Percentiles rank a stretch among this genome's conserved stretches.
phyloP scores from a whole-genome alignment of 1,140 invertebrate species.

The Maniola jurtina region DNA sequence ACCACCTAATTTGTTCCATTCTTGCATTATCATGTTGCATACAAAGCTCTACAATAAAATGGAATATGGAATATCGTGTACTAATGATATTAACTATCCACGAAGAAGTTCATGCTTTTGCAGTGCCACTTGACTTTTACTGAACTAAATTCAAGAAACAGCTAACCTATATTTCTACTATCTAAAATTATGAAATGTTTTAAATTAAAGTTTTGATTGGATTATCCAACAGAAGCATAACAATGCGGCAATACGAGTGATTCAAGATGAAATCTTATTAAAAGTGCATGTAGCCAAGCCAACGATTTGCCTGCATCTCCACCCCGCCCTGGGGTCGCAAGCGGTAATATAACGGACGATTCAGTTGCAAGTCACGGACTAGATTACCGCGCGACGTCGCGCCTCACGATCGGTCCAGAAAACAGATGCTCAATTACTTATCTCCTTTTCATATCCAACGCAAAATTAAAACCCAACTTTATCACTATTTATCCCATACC shows the following conservation, averaged over 20 bases:
- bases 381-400: constrained; percentile 60
- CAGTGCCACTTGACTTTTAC: too few species aligned
- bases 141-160: too few species aligned
- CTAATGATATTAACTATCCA: too few species aligned
- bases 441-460: constrained; percentile 33
- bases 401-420: constrained; percentile 50
- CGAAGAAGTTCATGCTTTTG: too few species aligned
- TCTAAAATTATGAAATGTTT: background rate
- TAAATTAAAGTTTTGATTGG: constrained; percentile 3
- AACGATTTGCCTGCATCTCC: constrained; percentile 10
- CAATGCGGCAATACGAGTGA: constrained; percentile 8
- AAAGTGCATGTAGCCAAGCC: constrained; percentile 10
- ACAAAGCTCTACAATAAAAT: too few species aligned
- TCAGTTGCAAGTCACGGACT: constrained; percentile 73
- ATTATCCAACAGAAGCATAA: constrained; percentile 6
- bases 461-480: constrained; percentile 19
- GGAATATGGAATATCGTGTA: too few species aligned
- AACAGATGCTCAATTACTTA: constrained; percentile 48
- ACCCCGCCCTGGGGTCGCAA: constrained; percentile 16
- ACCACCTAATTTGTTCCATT: too few species aligned
- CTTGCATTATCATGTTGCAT: too few species aligned
- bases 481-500: background rate
- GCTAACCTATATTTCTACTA: too few species aligned
- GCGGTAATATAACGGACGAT: constrained; percentile 63
- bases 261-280: constrained; percentile 19